Conservation (phyloP, 2,113 vertebrate genomes). For the Sinocyclocheilus maitianheensis region DNA sequence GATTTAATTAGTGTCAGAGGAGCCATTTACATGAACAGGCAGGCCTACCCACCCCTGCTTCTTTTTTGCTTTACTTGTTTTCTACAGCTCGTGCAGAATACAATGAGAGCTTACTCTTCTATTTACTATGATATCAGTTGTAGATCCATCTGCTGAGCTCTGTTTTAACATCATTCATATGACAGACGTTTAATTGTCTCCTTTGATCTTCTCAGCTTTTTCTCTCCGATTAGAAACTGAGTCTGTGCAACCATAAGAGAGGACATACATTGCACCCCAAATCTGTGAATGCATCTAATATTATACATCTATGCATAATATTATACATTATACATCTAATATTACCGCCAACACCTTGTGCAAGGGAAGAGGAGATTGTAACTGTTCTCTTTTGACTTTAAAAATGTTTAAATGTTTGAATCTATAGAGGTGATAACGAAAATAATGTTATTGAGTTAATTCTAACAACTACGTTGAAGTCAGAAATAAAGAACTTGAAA, state of each 20-base stretch:
- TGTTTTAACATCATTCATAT: neutral
- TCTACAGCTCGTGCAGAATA: neutral
- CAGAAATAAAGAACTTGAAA: neutral
- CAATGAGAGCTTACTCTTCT: neutral
- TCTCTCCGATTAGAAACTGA: neutral
- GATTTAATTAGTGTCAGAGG: constrained; percentile 49
- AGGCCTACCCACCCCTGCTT: constrained; percentile 3
- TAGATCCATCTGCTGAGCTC: constrained; percentile 4
- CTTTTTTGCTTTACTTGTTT: constrained; percentile 10
- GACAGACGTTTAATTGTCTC: neutral
- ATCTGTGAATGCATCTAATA: neutral
- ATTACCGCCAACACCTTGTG: neutral
- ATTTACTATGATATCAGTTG: constrained; percentile 4
- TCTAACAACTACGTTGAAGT: neutral
- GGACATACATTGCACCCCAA: neutral
- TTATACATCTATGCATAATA: too few relatives aligned
- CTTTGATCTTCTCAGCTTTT: neutral
- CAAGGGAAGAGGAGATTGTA: neutral
- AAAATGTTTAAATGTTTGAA: neutral
- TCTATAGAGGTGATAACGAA: too few relatives aligned
- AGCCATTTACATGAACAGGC: neutral
- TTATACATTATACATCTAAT: neutral
- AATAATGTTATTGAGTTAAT: neutral
- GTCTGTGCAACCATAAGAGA: neutral
- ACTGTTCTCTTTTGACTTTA: neutral